Conservation (phyloP, 2,113 vertebrate genomes). For the Strix uralensis region DNA sequence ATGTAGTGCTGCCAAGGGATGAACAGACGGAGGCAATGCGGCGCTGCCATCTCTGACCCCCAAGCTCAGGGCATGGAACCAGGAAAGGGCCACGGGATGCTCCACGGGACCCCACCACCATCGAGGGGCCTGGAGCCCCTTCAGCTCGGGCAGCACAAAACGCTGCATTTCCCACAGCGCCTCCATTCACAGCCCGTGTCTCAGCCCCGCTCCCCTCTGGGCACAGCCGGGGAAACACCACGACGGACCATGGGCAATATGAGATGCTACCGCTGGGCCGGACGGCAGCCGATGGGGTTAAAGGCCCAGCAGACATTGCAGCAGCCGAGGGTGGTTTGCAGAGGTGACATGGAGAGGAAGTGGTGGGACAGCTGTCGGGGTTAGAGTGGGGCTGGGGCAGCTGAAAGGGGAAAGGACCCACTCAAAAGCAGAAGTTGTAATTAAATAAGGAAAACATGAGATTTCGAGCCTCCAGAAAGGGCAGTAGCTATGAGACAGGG, state of each 20-base stretch:
- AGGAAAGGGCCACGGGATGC: not conserved
- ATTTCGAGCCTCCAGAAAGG: not conserved
- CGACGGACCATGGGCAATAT: accelerated
- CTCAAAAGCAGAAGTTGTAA: not conserved
- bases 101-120: accelerated
- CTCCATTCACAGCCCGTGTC: accelerated
- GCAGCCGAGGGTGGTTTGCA: not conserved
- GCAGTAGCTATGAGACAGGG: not conserved
- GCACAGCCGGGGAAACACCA: not conserved
- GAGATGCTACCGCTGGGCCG: accelerated
- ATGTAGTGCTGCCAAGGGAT: constrained; percentile 82
- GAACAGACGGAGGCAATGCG: not conserved
- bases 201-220: not conserved
- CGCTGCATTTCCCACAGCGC: accelerated
- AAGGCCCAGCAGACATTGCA: accelerated
- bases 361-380: accelerated
- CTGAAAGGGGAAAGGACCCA: not conserved
- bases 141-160: accelerated
- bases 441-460: not conserved
- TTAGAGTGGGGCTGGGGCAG: not conserved
- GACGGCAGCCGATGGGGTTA: accelerated
- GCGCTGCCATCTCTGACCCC: not conserved
- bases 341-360: accelerated
- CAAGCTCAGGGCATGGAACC: accelerated
- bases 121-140: accelerated